Evolutionary conservation across 2,888 invertebrate species (phyloP), one percentile per base, ranked within the genome.

Genomic region (Andrena haemorrhoa): DNA sequence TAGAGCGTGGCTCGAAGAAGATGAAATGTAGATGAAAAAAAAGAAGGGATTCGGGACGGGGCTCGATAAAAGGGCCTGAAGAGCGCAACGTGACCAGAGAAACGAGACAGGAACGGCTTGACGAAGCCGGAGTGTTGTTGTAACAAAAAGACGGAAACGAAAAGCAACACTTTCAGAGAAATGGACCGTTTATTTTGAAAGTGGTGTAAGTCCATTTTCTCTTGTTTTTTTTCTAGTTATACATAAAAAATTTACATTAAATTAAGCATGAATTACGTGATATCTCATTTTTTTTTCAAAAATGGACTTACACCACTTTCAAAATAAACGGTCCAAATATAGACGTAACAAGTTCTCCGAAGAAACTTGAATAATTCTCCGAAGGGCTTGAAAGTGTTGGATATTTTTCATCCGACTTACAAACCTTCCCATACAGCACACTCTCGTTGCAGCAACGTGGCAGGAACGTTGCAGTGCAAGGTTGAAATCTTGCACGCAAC

Each of bases 1-100:
- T 63, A 74, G 75, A 79, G 81, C 78, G 72, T 53, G 70, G 29
- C 31, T 73, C 56, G 66, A 26, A 53, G 71, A 68, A 61, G 71
- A 49, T 47, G 75, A 71, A 68, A 75, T 35, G 58, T 72, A 61
- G 64, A 61, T 51, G 60, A 64, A 83, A 63, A 31, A 65, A 63
- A 68, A 71, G 31, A 66, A 61, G 33, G 26, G 23, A 6, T 53
- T 65, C 23, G 58, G 33, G 35, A 60, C 60, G 12, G 6, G 26
- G 47, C 47, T 31, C 12, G 60, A 76, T 61, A 58, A 63, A 76
- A 26, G 33, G 10, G 23, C n/a, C 41, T 23, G 53, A 66, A 61
- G 66, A 41, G 29, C 51, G 47, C n/a, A 76, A 47, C 23, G 20
- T 33, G n/a, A 63, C 29, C 31, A 26, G 53, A 56, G 23, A 20